Evolutionary conservation across 2,888 invertebrate genomes (phyloP).

Genomic region (Andrena praecox): DNA sequence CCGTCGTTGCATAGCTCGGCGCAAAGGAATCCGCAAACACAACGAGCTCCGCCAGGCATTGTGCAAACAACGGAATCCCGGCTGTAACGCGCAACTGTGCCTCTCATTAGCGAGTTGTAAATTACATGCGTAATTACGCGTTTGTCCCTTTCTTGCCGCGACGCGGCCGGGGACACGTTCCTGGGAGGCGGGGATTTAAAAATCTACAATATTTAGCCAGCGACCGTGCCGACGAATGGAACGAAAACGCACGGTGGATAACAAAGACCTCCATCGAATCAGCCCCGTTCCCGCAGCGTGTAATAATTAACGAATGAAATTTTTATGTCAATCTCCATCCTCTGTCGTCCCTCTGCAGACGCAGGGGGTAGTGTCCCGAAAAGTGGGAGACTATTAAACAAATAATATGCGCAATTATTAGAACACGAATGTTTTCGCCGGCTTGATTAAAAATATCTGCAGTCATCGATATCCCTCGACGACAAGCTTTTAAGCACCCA

Average conservation of each 20-base stretch:
- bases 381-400: too few relatives aligned
- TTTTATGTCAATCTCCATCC: too few relatives aligned
- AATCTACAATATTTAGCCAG: conserved; percentile 10
- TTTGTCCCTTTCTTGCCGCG: neutral
- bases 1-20: conserved; percentile 28
- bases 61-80: conserved; percentile 33
- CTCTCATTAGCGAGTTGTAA: conserved; percentile 47
- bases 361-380: too few relatives aligned
- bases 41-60: conserved; percentile 17
- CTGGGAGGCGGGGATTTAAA: conserved; percentile 1
- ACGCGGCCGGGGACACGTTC: neutral
- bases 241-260: neutral
- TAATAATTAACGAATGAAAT: too few relatives aligned
- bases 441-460: neutral
- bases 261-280: neutral
- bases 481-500: neutral
- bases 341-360: too few relatives aligned
- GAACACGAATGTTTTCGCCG: neutral
- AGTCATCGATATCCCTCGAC: neutral
- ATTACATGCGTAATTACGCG: conserved; percentile 44
- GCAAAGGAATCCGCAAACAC: conserved; percentile 49
- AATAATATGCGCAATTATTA: too few relatives aligned
- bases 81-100: conserved; percentile 22
- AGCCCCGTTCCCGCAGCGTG: neutral
- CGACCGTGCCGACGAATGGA: neutral